Base-by-base conservation (phyloP, 2,888 invertebrate species). In the Agrypnus murinus region DNA sequence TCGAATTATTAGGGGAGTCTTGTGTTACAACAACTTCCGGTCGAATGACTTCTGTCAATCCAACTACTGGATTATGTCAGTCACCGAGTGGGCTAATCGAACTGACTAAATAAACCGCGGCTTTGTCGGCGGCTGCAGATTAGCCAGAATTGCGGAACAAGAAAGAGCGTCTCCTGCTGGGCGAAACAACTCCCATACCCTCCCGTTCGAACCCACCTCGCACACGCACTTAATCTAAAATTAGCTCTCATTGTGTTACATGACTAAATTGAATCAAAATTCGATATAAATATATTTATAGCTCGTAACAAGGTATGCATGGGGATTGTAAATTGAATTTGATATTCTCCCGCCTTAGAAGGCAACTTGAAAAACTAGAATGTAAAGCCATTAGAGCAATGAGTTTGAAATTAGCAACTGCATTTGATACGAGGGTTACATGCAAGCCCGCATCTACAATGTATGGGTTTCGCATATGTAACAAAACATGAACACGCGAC, bases 231-330 rank as follows among this genome's bases (percentile, higher is more conserved):
- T 71, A 73, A 70, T 72, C 65, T 76, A 68, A 78, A 80, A 81
- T 81, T 81, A 80, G 79, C 79, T 77, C 77, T 68, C 72, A 79
- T 80, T 81, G 79, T 80, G 74, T 76, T 74, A 70, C 74, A 76
- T 74, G 75, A 72, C 74, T 68, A 77, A 82, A 82, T 81, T 78
- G 80, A 81, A 81, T 81, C 80, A 79, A 78, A 78, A 79, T 77
- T 77, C 80, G 77, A 80, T 80, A 78, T 78, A 79, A 80, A 81
- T 78, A 76, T 77, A 57, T 72, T 74, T 71, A 66, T 71, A 65
- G 62, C 62, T 60, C 62, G 67, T 72, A 64, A 46, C 60, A 43
- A 34, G 32, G 19, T 32, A 43, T 19, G 48, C 45, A 65, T 43
- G 19, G 53, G 58, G 59, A 62, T 36, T 50, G n/a, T 64, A 75